Evolutionary conservation across 2,888 invertebrate genomes (phyloP).

Genomic region (Neoscelio sp.): DNA sequence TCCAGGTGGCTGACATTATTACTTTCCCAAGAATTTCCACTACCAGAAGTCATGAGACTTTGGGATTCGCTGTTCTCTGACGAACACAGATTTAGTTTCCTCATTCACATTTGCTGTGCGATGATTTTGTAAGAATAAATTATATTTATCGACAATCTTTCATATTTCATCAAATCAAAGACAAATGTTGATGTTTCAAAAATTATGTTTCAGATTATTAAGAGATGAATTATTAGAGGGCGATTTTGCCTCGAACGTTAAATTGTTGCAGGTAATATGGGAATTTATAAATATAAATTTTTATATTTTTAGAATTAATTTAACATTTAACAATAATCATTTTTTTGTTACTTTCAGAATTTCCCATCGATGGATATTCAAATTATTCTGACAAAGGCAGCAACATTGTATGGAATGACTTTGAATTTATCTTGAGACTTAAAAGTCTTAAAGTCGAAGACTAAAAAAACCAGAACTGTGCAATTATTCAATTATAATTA

Average conservation of each 20-base stretch:
- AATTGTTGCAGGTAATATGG: slow-evolving; percentile 94
- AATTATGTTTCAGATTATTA: slow-evolving; percentile 86
- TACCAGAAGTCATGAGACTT: slow-evolving; percentile 98
- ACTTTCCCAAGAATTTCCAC: slow-evolving; percentile 97
- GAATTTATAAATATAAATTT: too few relatives aligned
- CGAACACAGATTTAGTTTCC: slow-evolving; percentile 93
- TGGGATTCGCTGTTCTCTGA: slow-evolving; percentile 99
- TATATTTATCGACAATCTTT: too few relatives aligned
- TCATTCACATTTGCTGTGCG: slow-evolving; percentile 96
- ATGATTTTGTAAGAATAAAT: slow-evolving; percentile 95
- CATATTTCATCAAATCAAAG: too few relatives aligned
- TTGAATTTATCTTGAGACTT: slow-evolving; percentile 69
- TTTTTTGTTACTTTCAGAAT: slow-evolving; percentile 84
- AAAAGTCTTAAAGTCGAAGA: too few relatives aligned
- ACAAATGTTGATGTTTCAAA: too few relatives aligned
- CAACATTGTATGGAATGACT: slow-evolving; percentile 85
- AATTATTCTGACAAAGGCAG: slow-evolving; percentile 91
- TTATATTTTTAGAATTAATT: not conserved
- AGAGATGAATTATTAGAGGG: slow-evolving; percentile 92
- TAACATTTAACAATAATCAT: too few relatives aligned
- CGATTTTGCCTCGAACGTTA: slow-evolving; percentile 97
- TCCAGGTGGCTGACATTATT: slow-evolving; percentile 96
- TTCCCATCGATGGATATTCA: slow-evolving; percentile 96
- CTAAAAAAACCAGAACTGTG: too few relatives aligned
- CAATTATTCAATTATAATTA: too few relatives aligned